Evolutionary conservation across 2,888 invertebrate species (phyloP).

Genomic region (Tinea pellionella): DNA sequence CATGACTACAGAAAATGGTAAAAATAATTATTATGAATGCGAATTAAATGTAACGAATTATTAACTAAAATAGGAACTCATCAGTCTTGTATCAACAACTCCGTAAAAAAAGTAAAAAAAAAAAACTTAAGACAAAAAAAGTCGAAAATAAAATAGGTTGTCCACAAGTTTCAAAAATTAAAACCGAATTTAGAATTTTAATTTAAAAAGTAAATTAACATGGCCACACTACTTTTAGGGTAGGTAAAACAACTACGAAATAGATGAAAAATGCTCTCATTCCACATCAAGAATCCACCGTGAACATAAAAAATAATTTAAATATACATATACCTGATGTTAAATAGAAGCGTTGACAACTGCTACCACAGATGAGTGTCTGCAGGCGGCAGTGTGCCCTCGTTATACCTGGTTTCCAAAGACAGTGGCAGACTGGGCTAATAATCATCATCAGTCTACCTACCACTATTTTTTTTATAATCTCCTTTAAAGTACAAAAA

Average conservation of each 20-base stretch:
- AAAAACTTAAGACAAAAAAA: too few relatives aligned
- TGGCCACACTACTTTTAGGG: neutral
- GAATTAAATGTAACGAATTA: constrained; percentile 62
- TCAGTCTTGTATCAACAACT: constrained; percentile 63
- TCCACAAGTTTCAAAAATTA: neutral
- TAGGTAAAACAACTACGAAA: neutral
- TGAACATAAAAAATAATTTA: too few relatives aligned
- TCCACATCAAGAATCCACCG: too few relatives aligned
- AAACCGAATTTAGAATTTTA: neutral
- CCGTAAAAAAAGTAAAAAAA: constrained; percentile 29
- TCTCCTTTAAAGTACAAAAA: too few relatives aligned
- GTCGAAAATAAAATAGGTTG: constrained; percentile 16
- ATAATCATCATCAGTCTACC: too few relatives aligned
- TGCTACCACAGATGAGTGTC: too few relatives aligned
- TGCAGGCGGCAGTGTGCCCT: too few relatives aligned
- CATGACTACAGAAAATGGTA: constrained; percentile 25
- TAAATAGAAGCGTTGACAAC: too few relatives aligned
- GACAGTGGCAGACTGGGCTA: too few relatives aligned
- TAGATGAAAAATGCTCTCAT: neutral
- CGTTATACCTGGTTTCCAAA: too few relatives aligned
- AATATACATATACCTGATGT: too few relatives aligned
- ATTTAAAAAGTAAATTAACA: neutral
- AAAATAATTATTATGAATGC: constrained; percentile 45
- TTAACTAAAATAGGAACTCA: constrained; percentile 68
- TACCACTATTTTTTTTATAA: too few relatives aligned